A percentile compares a stretch with the other conserved stretches of the same genome.
Evolutionary conservation across 2,888 invertebrate genomes (phyloP).

Genomic region (Himalopsyche anomala): DNA sequence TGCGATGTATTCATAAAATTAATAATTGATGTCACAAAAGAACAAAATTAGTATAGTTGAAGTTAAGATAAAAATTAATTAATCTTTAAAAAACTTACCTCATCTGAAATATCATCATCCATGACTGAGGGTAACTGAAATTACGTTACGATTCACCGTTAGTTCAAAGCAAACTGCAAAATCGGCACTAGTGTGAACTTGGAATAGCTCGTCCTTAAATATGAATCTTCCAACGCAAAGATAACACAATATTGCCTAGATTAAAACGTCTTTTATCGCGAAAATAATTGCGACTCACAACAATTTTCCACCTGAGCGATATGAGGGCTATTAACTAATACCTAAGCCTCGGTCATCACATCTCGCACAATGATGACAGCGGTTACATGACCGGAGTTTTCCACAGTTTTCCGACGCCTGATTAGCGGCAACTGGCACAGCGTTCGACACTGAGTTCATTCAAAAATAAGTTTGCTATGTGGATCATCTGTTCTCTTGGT

Average conservation of each 20-base stretch:
- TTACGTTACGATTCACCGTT: slow-evolving; percentile 14
- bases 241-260: slow-evolving; percentile 52
- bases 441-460: slow-evolving; percentile 27
- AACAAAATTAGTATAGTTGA: background rate
- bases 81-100: slow-evolving; percentile 42
- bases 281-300: slow-evolving; percentile 46
- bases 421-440: background rate
- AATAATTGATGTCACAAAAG: background rate
- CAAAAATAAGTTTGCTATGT: slow-evolving; percentile 22
- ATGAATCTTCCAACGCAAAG: slow-evolving; percentile 49
- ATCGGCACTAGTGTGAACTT: slow-evolving; percentile 20
- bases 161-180: slow-evolving; percentile 43
- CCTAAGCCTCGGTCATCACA: background rate
- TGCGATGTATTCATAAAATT: background rate
- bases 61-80: background rate
- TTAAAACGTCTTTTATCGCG: slow-evolving; percentile 52
- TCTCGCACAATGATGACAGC: slow-evolving; percentile 48
- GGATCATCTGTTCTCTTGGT: background rate
- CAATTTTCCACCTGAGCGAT: slow-evolving; percentile 33
- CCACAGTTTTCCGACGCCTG: slow-evolving; percentile 47
- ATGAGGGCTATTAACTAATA: slow-evolving; percentile 28
- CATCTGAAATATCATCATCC: slow-evolving; percentile 54
- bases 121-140: slow-evolving; percentile 40
- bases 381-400: slow-evolving; percentile 47
- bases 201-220: slow-evolving; percentile 47